phyloP scores from a whole-genome alignment of 2,113 vertebrate genomes.

The Benitochromis conjunctus region DNA sequence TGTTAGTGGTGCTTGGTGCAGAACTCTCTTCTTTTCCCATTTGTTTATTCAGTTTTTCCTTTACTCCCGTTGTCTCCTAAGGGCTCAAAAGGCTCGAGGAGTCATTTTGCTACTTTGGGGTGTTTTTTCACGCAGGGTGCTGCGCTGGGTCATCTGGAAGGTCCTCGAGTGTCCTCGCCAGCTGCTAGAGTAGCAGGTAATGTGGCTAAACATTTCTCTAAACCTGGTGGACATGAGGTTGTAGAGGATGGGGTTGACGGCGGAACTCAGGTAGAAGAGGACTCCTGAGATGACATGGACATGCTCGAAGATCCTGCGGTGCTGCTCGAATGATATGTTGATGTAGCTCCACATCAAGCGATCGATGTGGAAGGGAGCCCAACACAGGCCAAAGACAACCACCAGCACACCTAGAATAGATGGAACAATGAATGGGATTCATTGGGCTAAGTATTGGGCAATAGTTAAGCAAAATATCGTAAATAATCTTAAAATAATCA shows the following conservation, averaged over 20 bases:
- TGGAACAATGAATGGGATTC: background rate
- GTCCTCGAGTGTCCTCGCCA: conserved; percentile 3
- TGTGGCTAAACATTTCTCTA: conserved; percentile 83
- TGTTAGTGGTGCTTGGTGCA: background rate
- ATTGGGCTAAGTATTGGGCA: too few relatives aligned
- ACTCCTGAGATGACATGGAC: conserved; percentile 83
- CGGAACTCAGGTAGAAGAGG: conserved; percentile 89
- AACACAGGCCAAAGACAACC: conserved; percentile 86
- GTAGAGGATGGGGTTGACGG: conserved; percentile 88
- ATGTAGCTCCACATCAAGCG: conserved; percentile 88
- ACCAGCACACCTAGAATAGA: conserved; percentile 81
- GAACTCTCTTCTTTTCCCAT: background rate
- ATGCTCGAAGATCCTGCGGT: conserved; percentile 71
- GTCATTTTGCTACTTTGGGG: background rate
- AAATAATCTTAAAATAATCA: background rate
- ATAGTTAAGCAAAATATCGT: background rate
- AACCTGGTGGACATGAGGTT: conserved; percentile 91
- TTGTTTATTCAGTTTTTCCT: background rate
- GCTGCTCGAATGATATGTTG: conserved; percentile 61
- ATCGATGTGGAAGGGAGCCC: conserved; percentile 89
- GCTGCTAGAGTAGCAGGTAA: conserved; percentile 59
- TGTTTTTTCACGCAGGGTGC: conserved; percentile 52
- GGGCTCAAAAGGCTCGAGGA: background rate
- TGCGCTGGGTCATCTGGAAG: conserved; percentile 67
- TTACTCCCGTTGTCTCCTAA: background rate